Evolutionary conservation across 2,888 invertebrate species (phyloP).

Genomic region (Acanthopleura granulata): DNA sequence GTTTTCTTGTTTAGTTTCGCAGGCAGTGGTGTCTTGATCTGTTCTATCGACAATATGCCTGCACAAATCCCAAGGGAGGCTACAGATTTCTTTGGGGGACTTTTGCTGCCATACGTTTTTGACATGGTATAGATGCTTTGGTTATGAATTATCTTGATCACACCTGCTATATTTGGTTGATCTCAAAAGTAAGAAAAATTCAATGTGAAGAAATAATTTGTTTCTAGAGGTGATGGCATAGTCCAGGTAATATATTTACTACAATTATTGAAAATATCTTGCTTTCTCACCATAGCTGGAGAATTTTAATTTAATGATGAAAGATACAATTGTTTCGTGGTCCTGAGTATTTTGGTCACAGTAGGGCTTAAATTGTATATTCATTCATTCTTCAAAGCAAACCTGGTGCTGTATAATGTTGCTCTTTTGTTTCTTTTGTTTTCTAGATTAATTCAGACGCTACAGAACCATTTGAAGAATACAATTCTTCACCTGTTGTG

Average conservation of each 20-base stretch:
- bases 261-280: too few relatives aligned
- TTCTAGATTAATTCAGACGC: slow-evolving; percentile 66
- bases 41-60: slow-evolving; percentile 99
- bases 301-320: too few relatives aligned
- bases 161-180: not conserved
- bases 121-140: slow-evolving; percentile 78
- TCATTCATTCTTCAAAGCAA: too few relatives aligned
- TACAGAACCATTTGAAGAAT: slow-evolving; percentile 73
- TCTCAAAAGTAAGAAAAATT: too few relatives aligned
- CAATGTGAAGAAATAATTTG: too few relatives aligned
- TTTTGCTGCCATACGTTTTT: slow-evolving; percentile 87
- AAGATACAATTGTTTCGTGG: too few relatives aligned
- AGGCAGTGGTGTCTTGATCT: slow-evolving; percentile 97
- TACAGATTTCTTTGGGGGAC: slow-evolving; percentile 97
- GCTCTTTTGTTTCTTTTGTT: not conserved
- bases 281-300: too few relatives aligned
- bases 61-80: slow-evolving; percentile 97
- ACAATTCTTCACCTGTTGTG: slow-evolving; percentile 76
- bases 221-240: too few relatives aligned
- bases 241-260: too few relatives aligned
- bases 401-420: too few relatives aligned
- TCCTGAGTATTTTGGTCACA: too few relatives aligned
- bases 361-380: too few relatives aligned
- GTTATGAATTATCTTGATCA: not conserved
- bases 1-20: slow-evolving; percentile 78